phyloP scores from a whole-genome alignment of 92 coral and sea anemone genomes.

The Parazoanthus darwini region DNA sequence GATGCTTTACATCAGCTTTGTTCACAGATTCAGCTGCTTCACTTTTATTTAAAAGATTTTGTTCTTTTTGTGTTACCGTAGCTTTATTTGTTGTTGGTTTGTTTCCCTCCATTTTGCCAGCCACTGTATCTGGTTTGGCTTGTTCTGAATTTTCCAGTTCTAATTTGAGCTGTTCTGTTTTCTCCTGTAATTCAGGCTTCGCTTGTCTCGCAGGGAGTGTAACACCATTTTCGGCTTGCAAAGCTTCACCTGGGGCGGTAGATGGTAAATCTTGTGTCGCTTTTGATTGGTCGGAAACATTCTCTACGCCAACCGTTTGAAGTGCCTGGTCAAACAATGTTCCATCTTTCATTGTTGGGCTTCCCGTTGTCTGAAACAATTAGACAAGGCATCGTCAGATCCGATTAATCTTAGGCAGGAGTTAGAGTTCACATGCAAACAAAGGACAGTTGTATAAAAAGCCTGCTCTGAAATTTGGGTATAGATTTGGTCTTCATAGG shows the following conservation, averaged over 20 bases:
- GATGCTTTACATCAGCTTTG: neutral
- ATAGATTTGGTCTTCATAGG: constrained; percentile 70
- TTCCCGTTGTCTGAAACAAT: constrained; percentile 49
- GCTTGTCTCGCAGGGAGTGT: neutral
- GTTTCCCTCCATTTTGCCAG: constrained; percentile 15
- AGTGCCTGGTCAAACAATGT: constrained; percentile 20
- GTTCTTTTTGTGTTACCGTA: constrained; percentile 18
- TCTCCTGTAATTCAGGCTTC: neutral
- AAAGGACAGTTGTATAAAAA: neutral
- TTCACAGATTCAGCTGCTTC: constrained; percentile 4
- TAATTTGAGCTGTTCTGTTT: neutral
- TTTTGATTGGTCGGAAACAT: neutral
- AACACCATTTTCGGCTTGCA: neutral
- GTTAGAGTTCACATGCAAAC: neutral
- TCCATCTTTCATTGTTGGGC: constrained; percentile 55
- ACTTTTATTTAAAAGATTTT: constrained; percentile 1
- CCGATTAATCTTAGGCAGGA: neutral
- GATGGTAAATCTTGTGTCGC: neutral
- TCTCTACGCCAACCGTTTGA: neutral
- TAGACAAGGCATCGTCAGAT: neutral
- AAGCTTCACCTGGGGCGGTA: neutral
- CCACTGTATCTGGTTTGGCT: constrained; percentile 14
- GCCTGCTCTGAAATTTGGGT: constrained; percentile 97
- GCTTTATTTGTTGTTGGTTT: constrained; percentile 7
- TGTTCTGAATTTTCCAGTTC: constrained; percentile 10